Conservation (phyloP, 1,140 invertebrate genomes). For the Drosophila trapezifrons region DNA sequence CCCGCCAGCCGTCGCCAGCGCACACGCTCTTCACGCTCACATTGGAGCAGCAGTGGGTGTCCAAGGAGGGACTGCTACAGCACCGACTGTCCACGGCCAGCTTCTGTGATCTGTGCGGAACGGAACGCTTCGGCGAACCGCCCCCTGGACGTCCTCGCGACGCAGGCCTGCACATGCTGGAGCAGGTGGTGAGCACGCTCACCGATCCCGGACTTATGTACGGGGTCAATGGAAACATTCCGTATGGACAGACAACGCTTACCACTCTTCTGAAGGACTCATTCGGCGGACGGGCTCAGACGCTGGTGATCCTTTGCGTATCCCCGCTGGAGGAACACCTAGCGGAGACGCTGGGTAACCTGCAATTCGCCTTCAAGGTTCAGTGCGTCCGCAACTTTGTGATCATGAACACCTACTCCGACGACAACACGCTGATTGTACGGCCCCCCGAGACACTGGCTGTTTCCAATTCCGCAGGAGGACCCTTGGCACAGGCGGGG, state of each 20-base stretch:
- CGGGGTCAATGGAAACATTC: slow-evolving; percentile 84
- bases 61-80: slow-evolving; percentile 84
- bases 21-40: slow-evolving; percentile 89
- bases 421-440: slow-evolving; percentile 86
- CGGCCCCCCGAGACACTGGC: slow-evolving; percentile 72
- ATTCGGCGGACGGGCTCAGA: slow-evolving; percentile 88
- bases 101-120: slow-evolving; percentile 88
- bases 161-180: slow-evolving; percentile 86
- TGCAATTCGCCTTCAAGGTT: slow-evolving; percentile 87
- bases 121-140: slow-evolving; percentile 85
- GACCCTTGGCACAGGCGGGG: slow-evolving; percentile 11
- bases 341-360: slow-evolving; percentile 87
- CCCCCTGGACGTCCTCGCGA: slow-evolving; percentile 84
- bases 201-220: slow-evolving; percentile 86
- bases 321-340: slow-evolving; percentile 87
- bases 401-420: slow-evolving; percentile 88
- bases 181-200: slow-evolving; percentile 87
- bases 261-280: slow-evolving; percentile 88
- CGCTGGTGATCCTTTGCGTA: slow-evolving; percentile 87
- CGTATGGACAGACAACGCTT: slow-evolving; percentile 87
- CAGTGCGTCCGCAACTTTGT: slow-evolving; percentile 88
- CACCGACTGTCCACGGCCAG: slow-evolving; percentile 88
- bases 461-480: slow-evolving; percentile 15
- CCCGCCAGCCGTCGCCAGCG: slow-evolving; percentile 38
- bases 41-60: slow-evolving; percentile 88